These are phyloP conservation scores for Leptobrachium leishanense DNA, from an alignment of 2,113 vertebrate species.

Conservation along the genomic window DNA sequence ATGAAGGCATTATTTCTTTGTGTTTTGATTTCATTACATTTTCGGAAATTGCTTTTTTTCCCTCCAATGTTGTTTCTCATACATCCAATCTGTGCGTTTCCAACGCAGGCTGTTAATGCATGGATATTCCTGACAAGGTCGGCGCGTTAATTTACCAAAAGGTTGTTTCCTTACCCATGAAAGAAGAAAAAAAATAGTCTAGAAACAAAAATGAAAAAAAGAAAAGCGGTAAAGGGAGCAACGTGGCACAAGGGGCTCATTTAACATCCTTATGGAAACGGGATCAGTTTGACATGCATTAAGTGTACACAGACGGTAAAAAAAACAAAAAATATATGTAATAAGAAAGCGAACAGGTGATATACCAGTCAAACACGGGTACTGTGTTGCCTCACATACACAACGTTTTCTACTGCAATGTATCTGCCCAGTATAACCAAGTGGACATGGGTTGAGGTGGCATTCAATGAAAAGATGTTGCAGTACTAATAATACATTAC, in stretches of 20 bases:
- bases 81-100: constrained; percentile 19
- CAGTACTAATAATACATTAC: too few species aligned
- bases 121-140: constrained; percentile 58
- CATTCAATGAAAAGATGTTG: too few species aligned
- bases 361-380: too few species aligned
- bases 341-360: too few species aligned
- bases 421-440: too few species aligned
- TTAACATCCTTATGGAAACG: constrained; percentile 25
- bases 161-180: constrained; percentile 53
- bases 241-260: constrained; percentile 48
- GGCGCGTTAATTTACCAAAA: constrained; percentile 55
- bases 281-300: background rate
- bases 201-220: constrained; percentile 45
- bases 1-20: constrained; percentile 58
- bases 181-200: constrained; percentile 36
- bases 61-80: constrained; percentile 45
- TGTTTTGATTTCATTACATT: constrained; percentile 63
- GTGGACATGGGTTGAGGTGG: too few species aligned
- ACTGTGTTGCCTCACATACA: too few species aligned
- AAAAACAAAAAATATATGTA: too few species aligned
- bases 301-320: too few species aligned
- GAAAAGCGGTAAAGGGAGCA: constrained; percentile 44
- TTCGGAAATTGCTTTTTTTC: constrained; percentile 66
- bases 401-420: too few species aligned
- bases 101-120: constrained; percentile 52